Percentiles rank a stretch among this genome's conserved stretches.
These are phyloP conservation scores for Tricholaema leucomelas DNA, from an alignment of 2,113 vertebrate genomes.

Conservation along the genomic window DNA sequence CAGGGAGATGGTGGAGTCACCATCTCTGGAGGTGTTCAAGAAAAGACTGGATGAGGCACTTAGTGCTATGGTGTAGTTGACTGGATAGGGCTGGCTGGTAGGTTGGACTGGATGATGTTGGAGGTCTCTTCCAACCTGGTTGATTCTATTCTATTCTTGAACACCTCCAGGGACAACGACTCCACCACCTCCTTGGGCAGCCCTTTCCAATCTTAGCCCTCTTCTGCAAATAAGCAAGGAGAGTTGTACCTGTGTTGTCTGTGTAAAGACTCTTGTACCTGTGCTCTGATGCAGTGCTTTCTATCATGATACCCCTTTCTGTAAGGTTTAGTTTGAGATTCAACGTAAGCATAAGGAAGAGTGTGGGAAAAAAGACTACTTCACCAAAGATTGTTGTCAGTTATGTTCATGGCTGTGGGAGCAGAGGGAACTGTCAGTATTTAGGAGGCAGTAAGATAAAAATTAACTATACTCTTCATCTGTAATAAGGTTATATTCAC, in stretches of 20 bases:
- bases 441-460: neutral
- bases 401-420: neutral
- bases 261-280: neutral
- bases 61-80: too few relatives aligned
- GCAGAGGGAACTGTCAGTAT: neutral
- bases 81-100: too few relatives aligned
- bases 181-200: too few relatives aligned
- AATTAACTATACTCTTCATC: neutral
- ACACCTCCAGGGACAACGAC: too few relatives aligned
- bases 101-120: too few relatives aligned
- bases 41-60: too few relatives aligned
- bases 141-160: too few relatives aligned
- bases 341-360: neutral
- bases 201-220: neutral
- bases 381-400: neutral
- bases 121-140: too few relatives aligned
- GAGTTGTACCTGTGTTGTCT: neutral
- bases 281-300: neutral
- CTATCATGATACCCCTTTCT: neutral
- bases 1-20: too few relatives aligned
- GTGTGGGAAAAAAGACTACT: neutral
- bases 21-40: too few relatives aligned
- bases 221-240: neutral
- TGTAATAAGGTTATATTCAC: neutral
- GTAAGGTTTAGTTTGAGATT: neutral